Evolutionary conservation across 2,888 invertebrate species (phyloP).

Genomic region (Ferdinandea cuprea): DNA sequence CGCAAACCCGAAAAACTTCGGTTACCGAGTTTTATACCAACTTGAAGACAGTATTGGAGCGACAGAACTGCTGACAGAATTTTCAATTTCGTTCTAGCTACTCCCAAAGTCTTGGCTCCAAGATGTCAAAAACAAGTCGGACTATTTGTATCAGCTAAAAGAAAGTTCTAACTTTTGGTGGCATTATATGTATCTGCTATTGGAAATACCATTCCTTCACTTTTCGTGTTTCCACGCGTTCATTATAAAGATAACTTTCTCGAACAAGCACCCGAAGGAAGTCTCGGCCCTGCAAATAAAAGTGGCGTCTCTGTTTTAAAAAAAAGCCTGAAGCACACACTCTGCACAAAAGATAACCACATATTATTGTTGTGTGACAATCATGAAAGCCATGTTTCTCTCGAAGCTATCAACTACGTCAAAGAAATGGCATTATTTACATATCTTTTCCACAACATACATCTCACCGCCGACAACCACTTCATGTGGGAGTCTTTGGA

Average conservation of each 20-base stretch:
- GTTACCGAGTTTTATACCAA: neutral
- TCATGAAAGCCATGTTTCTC: constrained; percentile 78
- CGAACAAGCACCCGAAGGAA: neutral
- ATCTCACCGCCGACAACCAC: constrained; percentile 43
- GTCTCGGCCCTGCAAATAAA: constrained; percentile 48
- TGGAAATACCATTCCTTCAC: constrained; percentile 69
- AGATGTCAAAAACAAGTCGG: no score
- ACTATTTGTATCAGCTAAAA: no score
- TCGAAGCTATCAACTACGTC: constrained; percentile 77
- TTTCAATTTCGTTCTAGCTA: neutral
- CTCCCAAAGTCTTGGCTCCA: no score
- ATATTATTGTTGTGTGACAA: no score
- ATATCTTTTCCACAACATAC: constrained; percentile 50
- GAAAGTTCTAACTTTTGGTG: neutral
- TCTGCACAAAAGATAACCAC: no score
- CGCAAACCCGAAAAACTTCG: neutral
- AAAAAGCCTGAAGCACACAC: no score
- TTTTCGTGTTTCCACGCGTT: constrained; percentile 54
- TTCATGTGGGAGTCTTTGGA: constrained; percentile 57
- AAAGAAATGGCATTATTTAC: constrained; percentile 79
- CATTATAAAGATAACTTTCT: constrained; percentile 63
- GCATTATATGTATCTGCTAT: constrained; percentile 76
- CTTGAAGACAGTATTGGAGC: no score
- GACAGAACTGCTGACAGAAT: no score
- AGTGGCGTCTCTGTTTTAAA: no score